phyloP scores from a whole-genome alignment of 2,888 invertebrate genomes.

The Petrophora chlorosata region DNA sequence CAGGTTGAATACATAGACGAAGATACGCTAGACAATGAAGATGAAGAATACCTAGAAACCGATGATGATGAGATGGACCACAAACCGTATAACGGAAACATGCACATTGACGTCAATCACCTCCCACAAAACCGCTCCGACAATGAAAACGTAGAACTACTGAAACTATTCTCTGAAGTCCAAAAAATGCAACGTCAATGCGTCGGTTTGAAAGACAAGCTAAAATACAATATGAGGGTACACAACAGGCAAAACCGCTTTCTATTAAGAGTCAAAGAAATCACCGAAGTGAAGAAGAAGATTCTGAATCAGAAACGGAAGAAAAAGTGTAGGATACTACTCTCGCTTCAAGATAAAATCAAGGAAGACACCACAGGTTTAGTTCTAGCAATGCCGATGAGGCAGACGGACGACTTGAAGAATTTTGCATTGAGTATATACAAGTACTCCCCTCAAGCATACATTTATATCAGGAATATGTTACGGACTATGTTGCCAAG shows the following conservation, averaged over 20 bases:
- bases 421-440: constrained; percentile 76
- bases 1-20: constrained; percentile 80
- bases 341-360: constrained; percentile 74
- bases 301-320: constrained; percentile 67
- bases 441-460: constrained; percentile 77
- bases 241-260: constrained; percentile 67
- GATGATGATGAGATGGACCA: constrained; percentile 48
- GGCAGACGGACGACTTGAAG: constrained; percentile 75
- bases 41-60: constrained; percentile 59
- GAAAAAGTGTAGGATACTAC: constrained; percentile 71
- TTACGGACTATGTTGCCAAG: constrained; percentile 73
- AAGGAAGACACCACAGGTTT: constrained; percentile 72
- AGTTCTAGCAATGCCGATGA: constrained; percentile 73
- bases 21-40: constrained; percentile 67
- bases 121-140: constrained; percentile 9
- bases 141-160: constrained; percentile 50
- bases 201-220: constrained; percentile 61
- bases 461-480: constrained; percentile 73
- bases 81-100: constrained; percentile 22
- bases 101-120: constrained; percentile 36
- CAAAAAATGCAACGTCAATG: constrained; percentile 72
- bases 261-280: constrained; percentile 59
- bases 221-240: constrained; percentile 65
- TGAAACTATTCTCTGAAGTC: constrained; percentile 72
- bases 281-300: constrained; percentile 68